Conservation (phyloP, 2,113 vertebrate genomes). For the Dicrurus megarhynchus region DNA sequence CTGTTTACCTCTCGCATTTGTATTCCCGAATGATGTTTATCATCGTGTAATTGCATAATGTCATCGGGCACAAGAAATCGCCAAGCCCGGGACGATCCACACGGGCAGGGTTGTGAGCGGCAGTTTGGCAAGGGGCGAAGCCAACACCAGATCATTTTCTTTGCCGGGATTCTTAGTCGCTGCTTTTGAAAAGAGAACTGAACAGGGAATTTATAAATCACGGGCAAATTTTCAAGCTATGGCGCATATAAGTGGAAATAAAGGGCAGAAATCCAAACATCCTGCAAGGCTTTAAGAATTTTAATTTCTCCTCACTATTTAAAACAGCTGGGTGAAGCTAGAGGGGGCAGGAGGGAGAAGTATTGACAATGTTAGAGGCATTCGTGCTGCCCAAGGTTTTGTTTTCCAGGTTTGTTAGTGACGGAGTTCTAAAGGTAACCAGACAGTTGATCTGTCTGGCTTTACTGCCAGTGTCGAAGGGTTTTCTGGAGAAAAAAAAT, state of each 20-base stretch:
- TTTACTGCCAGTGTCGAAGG: neutral
- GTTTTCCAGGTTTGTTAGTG: neutral
- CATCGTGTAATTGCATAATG: slow-evolving; percentile 50
- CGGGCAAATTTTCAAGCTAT: slow-evolving; percentile 19
- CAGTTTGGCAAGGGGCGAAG: slow-evolving; percentile 47
- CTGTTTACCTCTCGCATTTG: slow-evolving; percentile 81
- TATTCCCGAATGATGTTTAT: slow-evolving; percentile 68
- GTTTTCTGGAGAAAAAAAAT: neutral
- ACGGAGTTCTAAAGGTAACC: neutral
- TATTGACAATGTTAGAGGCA: neutral
- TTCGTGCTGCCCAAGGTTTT: neutral
- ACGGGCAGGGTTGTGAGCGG: neutral
- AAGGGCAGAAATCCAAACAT: slow-evolving; percentile 62
- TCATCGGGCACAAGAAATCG: neutral
- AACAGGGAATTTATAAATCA: slow-evolving; percentile 45
- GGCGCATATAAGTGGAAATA: slow-evolving; percentile 43
- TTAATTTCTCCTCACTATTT: slow-evolving; percentile 56
- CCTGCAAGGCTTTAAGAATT: slow-evolving; percentile 64
- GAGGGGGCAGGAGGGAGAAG: neutral
- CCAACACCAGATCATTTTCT: neutral
- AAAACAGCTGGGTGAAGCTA: slow-evolving; percentile 62
- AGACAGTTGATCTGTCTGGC: neutral
- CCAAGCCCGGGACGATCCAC: neutral
- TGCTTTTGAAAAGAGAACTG: neutral
- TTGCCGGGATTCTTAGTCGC: neutral